Percentiles rank a stretch among this genome's conserved stretches.
Evolutionary conservation across 2,797 vertebrate species (phyloP).

Genomic region (Xenopus petersii): DNA sequence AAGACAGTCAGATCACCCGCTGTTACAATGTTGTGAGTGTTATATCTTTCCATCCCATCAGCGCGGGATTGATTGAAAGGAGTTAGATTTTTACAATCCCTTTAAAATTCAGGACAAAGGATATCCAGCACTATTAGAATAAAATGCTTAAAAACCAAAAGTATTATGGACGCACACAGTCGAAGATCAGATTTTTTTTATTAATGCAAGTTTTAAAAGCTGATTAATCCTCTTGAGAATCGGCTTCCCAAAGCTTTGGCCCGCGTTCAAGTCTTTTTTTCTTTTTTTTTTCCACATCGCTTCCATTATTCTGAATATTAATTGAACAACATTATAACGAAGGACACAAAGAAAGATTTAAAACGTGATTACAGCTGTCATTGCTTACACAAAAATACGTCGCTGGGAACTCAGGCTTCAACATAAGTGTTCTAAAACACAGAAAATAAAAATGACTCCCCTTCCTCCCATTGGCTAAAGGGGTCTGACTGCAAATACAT

Average conservation of each 20-base stretch:
- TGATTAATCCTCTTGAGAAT: constrained; percentile 81
- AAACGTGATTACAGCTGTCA: constrained; percentile 71
- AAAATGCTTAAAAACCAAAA: constrained; percentile 71
- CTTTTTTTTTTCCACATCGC: constrained; percentile 59
- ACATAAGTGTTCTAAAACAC: constrained; percentile 48
- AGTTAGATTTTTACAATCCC: constrained; percentile 66
- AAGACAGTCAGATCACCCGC: too few species aligned
- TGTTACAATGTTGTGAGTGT: neutral
- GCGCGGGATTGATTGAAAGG: constrained; percentile 61
- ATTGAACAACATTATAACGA: constrained; percentile 74
- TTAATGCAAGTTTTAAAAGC: constrained; percentile 89
- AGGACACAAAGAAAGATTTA: constrained; percentile 73
- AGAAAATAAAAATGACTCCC: constrained; percentile 18
- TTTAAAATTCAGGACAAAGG: constrained; percentile 67
- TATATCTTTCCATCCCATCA: constrained; percentile 46
- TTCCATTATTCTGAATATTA: constrained; percentile 78
- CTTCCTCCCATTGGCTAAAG: constrained; percentile 12
- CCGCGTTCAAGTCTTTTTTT: constrained; percentile 68
- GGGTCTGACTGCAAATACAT: neutral
- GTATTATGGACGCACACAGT: constrained; percentile 65
- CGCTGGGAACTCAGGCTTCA: constrained; percentile 60
- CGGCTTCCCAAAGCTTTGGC: constrained; percentile 76
- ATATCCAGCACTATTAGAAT: constrained; percentile 62
- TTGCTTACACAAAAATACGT: constrained; percentile 73
- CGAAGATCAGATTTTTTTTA: constrained; percentile 78